These are phyloP conservation scores for Rhinoraja longicauda DNA, from an alignment of 2,797 vertebrate species.

Conservation along the genomic window DNA sequence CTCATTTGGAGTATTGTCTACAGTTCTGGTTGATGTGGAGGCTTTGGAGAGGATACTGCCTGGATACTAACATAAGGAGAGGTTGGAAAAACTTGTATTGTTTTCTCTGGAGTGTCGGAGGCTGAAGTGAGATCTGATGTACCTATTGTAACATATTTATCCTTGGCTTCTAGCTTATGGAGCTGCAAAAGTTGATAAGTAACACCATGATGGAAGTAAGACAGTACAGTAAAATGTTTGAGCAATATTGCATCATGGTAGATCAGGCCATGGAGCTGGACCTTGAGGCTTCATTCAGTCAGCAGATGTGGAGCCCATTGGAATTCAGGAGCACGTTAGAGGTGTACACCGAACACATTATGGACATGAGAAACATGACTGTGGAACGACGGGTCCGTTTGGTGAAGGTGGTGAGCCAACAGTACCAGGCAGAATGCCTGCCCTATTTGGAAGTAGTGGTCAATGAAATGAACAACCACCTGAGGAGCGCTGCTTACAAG, in stretches of 20 bases:
- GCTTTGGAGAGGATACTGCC: no score
- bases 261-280: constrained; percentile 47
- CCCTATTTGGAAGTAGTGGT: constrained; percentile 50
- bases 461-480: constrained; percentile 42
- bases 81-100: no score
- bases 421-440: constrained; percentile 51
- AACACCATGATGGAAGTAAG: constrained; percentile 44
- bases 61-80: no score
- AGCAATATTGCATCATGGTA: constrained; percentile 46
- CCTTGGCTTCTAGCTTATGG: constrained; percentile 43
- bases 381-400: constrained; percentile 45
- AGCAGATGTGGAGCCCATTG: constrained; percentile 44
- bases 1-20: no score
- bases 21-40: no score
- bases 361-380: constrained; percentile 45
- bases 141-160: neutral
- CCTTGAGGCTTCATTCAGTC: constrained; percentile 41
- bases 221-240: constrained; percentile 46
- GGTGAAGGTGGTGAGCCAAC: constrained; percentile 47
- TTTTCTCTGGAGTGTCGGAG: no score
- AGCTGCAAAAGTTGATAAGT: constrained; percentile 46
- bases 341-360: constrained; percentile 44
- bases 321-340: constrained; percentile 48
- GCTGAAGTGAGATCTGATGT: no score
- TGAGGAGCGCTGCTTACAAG: constrained; percentile 46